Evolutionary conservation across 2,113 vertebrate genomes (phyloP).

Genomic region (Nansenia antarctica): DNA sequence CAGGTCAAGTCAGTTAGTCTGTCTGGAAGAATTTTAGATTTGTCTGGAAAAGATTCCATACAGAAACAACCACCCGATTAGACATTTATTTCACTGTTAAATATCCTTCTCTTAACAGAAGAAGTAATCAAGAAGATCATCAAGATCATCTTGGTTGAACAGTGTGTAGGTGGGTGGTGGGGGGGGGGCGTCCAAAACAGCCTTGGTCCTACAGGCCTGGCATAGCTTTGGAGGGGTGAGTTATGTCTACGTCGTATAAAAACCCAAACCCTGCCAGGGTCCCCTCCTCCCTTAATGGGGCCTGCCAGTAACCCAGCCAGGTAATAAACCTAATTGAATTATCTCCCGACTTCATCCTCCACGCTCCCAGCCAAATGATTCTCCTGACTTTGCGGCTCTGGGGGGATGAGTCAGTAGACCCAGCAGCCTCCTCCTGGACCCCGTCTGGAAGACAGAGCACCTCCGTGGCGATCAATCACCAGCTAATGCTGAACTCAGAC

Average conservation of each 20-base stretch:
- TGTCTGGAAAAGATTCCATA: background rate
- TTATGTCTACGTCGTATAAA: background rate
- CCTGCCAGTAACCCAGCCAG: background rate
- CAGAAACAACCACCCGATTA: background rate
- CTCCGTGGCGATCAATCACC: background rate
- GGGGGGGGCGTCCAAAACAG: too few relatives aligned
- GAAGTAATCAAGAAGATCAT: too few relatives aligned
- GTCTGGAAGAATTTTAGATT: background rate
- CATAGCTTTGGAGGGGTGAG: too few relatives aligned
- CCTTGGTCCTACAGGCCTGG: background rate
- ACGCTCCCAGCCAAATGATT: background rate
- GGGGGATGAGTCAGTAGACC: background rate
- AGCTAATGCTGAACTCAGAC: background rate
- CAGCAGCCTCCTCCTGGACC: background rate
- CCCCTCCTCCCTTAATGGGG: conserved; percentile 22
- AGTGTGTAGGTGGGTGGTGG: too few relatives aligned
- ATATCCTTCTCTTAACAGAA: too few relatives aligned
- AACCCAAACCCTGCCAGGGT: background rate
- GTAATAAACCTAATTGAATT: conserved; percentile 22
- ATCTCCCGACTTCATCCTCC: background rate
- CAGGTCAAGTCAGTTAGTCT: conserved; percentile 4
- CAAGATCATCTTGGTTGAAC: too few relatives aligned
- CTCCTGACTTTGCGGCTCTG: background rate
- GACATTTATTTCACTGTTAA: too few relatives aligned
- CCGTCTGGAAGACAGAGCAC: background rate